Conservation (phyloP, 2,113 vertebrate species). For the Australoheros scitulus region DNA sequence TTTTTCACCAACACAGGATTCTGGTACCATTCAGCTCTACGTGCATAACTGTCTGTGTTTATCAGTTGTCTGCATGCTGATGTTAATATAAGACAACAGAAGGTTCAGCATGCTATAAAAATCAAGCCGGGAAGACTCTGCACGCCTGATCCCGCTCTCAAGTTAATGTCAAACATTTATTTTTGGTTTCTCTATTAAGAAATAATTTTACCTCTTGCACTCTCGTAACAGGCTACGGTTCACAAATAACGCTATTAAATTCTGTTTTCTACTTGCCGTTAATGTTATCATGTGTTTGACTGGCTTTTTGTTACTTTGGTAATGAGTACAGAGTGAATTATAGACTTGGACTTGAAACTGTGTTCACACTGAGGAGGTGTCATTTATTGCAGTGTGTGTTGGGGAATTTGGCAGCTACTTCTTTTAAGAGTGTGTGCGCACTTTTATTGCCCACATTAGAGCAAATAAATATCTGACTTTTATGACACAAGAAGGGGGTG, state of each 20-base stretch:
- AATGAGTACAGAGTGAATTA: not conserved
- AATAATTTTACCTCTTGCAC: not conserved
- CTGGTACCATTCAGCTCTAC: not conserved
- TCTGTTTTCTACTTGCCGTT: not conserved
- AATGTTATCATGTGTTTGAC: not conserved
- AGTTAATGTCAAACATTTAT: not conserved
- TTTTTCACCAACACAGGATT: not conserved
- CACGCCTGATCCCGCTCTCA: not conserved
- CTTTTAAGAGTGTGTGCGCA: not conserved
- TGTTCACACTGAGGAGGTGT: not conserved
- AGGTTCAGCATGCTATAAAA: not conserved
- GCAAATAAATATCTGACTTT: slow-evolving; percentile 24
- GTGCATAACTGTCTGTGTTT: not conserved
- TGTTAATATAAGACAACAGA: not conserved
- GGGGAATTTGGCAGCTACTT: not conserved
- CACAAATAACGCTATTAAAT: not conserved
- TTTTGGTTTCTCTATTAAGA: not conserved
- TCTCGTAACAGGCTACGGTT: not conserved
- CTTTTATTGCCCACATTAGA: slow-evolving; percentile 29
- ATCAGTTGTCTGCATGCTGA: not conserved
- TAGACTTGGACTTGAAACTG: not conserved
- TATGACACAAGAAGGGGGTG: not conserved
- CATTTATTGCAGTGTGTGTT: not conserved
- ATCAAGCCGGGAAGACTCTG: not conserved
- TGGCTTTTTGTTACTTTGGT: not conserved